Evolutionary conservation across 2,113 vertebrate genomes (phyloP).

Genomic region (Paraplagusia blochii): DNA sequence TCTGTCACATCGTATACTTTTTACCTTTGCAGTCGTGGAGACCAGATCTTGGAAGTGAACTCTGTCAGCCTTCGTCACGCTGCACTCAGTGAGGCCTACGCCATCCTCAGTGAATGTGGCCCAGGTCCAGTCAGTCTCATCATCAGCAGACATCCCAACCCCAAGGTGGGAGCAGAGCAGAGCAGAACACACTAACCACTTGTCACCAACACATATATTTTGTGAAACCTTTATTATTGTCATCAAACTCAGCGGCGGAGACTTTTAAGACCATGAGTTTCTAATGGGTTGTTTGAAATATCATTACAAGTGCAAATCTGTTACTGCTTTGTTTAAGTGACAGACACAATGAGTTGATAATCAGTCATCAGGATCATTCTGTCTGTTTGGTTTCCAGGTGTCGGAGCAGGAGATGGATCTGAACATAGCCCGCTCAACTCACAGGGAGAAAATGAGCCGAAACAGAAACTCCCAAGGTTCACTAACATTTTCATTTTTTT

Average conservation of each 20-base stretch:
- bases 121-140: slow-evolving; percentile 92
- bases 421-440: slow-evolving; percentile 85
- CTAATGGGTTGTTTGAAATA: no score
- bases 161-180: slow-evolving; percentile 78
- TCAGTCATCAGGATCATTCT: no score
- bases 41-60: slow-evolving; percentile 94
- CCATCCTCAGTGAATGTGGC: slow-evolving; percentile 92
- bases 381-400: slow-evolving; percentile 71
- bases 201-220: no score
- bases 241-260: no score
- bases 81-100: slow-evolving; percentile 89
- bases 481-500: not conserved
- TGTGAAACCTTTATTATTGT: no score
- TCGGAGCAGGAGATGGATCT: slow-evolving; percentile 98
- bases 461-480: slow-evolving; percentile 78
- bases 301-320: no score
- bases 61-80: slow-evolving; percentile 88
- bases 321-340: no score
- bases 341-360: no score
- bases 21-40: slow-evolving; percentile 81
- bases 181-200: not conserved
- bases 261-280: no score
- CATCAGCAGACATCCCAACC: slow-evolving; percentile 91
- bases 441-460: slow-evolving; percentile 79
- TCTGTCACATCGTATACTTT: not conserved